A percentile compares a stretch with the other conserved stretches of the same genome.
Evolutionary conservation across 2,113 vertebrate genomes (phyloP).

Genomic region (Carassius auratus): DNA sequence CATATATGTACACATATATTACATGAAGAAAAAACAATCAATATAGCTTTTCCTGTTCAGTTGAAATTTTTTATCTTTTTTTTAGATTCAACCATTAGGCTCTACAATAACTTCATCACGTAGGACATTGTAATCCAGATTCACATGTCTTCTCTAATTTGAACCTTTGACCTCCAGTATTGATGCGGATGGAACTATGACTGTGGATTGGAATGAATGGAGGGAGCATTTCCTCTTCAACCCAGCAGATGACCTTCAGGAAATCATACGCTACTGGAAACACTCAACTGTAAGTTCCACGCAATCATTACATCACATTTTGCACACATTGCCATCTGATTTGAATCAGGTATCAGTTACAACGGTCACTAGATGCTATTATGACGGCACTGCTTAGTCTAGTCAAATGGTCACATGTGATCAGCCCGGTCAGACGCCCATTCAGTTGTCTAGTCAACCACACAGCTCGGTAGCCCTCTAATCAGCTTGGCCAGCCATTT

Average conservation of each 20-base stretch:
- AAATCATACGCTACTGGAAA: slow-evolving; percentile 94
- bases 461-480: slow-evolving; percentile 4
- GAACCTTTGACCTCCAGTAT: slow-evolving; percentile 77
- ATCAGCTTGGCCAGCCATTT: slow-evolving; percentile 40
- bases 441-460: neutral
- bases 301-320: neutral
- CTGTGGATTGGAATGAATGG: slow-evolving; percentile 98
- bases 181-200: slow-evolving; percentile 93
- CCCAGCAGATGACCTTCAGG: slow-evolving; percentile 88
- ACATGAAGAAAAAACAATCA: too few species aligned
- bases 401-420: neutral
- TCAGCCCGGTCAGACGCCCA: neutral
- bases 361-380: neutral
- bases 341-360: slow-evolving; percentile 8
- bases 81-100: neutral
- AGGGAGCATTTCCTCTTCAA: slow-evolving; percentile 94
- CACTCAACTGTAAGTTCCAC: slow-evolving; percentile 85
- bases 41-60: too few species aligned
- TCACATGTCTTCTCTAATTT: slow-evolving; percentile 36
- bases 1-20: too few species aligned
- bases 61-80: too few species aligned
- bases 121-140: too few species aligned
- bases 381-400: neutral
- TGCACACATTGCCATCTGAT: neutral
- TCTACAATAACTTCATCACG: neutral